Percentiles rank a stretch among this genome's conserved stretches.
These are phyloP conservation scores for Drosophila siamana DNA, from an alignment of 2,888 invertebrate genomes.

Conservation along the genomic window DNA sequence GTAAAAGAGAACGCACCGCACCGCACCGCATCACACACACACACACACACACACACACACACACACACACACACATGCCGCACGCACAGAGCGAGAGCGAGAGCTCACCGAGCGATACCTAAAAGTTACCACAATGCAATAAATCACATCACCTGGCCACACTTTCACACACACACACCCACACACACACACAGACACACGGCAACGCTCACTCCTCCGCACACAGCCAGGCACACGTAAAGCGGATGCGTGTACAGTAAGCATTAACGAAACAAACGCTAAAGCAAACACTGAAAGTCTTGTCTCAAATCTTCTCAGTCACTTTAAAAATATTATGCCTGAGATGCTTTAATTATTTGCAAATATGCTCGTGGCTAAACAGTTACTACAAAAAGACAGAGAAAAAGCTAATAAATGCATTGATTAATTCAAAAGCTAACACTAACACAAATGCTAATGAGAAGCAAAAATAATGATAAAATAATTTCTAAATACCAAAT, in stretches of 20 bases:
- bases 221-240: constrained; percentile 11
- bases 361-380: too few species aligned
- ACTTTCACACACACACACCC: constrained; percentile 38
- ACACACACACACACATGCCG: constrained; percentile 15
- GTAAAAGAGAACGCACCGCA: constrained; percentile 36
- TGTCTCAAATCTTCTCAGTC: neutral
- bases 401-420: too few species aligned
- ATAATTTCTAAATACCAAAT: too few species aligned
- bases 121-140: constrained; percentile 79
- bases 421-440: too few species aligned
- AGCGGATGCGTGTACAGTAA: constrained; percentile 44
- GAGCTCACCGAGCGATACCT: constrained; percentile 60
- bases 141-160: constrained; percentile 74
- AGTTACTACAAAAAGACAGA: too few species aligned
- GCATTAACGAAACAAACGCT: constrained; percentile 14
- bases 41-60: constrained; percentile 21
- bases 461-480: too few species aligned
- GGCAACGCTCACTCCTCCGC: neutral
- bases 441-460: too few species aligned
- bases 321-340: neutral
- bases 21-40: constrained; percentile 13
- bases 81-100: neutral
- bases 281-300: neutral
- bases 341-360: neutral
- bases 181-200: constrained; percentile 11